Conservation (phyloP, 2,797 vertebrate genomes). For the Gymnodraco acuticeps region DNA sequence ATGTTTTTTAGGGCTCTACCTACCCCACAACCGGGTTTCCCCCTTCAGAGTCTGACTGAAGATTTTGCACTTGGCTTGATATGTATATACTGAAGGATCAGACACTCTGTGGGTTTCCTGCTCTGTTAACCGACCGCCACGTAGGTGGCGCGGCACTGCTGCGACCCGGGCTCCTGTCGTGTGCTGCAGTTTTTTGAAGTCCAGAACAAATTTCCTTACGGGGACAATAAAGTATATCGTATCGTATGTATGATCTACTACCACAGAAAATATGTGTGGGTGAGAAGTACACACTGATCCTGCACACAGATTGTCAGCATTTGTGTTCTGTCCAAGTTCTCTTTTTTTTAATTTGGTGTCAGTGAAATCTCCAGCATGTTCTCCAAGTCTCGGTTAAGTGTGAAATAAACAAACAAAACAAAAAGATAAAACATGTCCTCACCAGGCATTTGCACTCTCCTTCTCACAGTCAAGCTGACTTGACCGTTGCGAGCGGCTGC, state of each 20-base stretch:
- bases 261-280: slow-evolving; percentile 35
- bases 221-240: no score
- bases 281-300: slow-evolving; percentile 45
- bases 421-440: slow-evolving; percentile 59
- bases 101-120: no score
- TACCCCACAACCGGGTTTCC: no score
- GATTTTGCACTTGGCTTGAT: background rate
- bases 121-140: no score
- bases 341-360: slow-evolving; percentile 34
- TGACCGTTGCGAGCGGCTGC: slow-evolving; percentile 97
- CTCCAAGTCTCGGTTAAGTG: slow-evolving; percentile 29
- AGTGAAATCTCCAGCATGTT: slow-evolving; percentile 48
- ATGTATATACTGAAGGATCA: background rate
- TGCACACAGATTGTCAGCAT: slow-evolving; percentile 39
- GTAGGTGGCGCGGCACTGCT: no score
- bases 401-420: slow-evolving; percentile 13
- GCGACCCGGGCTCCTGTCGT: no score
- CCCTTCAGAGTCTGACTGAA: no score
- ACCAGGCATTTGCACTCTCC: slow-evolving; percentile 94
- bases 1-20: no score
- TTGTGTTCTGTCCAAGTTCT: slow-evolving; percentile 36
- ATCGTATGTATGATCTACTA: slow-evolving; percentile 22
- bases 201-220: no score
- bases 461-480: slow-evolving; percentile 97
- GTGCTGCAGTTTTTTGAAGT: no score